These are phyloP conservation scores for Pungitius pungitius DNA, from an alignment of 2,113 vertebrate genomes.

Conservation along the genomic window DNA sequence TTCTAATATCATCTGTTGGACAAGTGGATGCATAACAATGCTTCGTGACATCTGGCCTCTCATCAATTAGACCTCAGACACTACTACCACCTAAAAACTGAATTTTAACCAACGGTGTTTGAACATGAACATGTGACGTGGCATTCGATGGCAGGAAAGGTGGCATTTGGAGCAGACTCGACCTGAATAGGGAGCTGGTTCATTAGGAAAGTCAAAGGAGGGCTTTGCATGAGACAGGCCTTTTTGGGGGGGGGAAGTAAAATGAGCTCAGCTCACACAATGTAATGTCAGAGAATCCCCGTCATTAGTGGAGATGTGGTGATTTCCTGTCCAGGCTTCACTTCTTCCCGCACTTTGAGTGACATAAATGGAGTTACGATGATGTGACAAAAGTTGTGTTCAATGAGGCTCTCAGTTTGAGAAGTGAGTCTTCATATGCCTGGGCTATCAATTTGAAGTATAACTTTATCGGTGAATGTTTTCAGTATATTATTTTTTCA, in stretches of 20 bases:
- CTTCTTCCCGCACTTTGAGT: conserved; percentile 45
- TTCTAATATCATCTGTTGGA: conserved; percentile 62
- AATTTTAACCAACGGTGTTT: conserved; percentile 65
- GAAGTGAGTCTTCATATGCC: conserved; percentile 11
- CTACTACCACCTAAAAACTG: conserved; percentile 59
- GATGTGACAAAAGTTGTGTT: conserved; percentile 57
- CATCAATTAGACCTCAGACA: conserved; percentile 76
- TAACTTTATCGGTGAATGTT: conserved; percentile 21
- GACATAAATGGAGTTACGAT: conserved; percentile 55
- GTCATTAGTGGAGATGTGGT: conserved; percentile 68
- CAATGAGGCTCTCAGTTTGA: neutral
- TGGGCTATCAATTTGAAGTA: neutral
- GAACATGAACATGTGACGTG: conserved; percentile 82
- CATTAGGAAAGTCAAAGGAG: conserved; percentile 75
- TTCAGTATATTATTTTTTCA: conserved; percentile 4
- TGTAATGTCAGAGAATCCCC: conserved; percentile 67
- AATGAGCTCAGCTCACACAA: conserved; percentile 48
- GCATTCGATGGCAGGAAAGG: conserved; percentile 73
- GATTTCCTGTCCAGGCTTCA: conserved; percentile 56
- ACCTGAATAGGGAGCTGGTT: conserved; percentile 74
- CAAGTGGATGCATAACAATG: conserved; percentile 68
- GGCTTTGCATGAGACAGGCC: conserved; percentile 33
- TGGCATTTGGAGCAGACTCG: conserved; percentile 74
- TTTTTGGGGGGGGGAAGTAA: conserved; percentile 35
- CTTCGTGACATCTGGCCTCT: conserved; percentile 59